These are phyloP conservation scores for Scolanthus callimorphus DNA, from an alignment of 92 coral and sea anemone genomes.

Conservation along the genomic window DNA sequence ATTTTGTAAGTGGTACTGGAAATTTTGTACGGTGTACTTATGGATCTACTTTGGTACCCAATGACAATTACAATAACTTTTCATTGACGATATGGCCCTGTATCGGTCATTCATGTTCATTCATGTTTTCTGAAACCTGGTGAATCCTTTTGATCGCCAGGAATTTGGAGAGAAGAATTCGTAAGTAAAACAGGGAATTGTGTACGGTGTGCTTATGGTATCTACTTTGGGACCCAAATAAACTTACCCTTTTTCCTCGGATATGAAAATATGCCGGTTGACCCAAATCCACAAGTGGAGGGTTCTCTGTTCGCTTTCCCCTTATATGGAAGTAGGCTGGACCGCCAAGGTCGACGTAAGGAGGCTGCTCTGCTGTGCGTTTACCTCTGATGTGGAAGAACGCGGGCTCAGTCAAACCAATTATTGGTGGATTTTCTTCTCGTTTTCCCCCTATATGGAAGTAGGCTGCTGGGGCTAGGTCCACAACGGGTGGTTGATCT, in stretches of 20 bases:
- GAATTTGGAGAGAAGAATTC: too few relatives aligned
- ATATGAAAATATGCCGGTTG: conserved; percentile 1
- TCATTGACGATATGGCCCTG: too few relatives aligned
- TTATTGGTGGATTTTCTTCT: conserved; percentile 8
- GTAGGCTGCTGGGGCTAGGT: conserved; percentile 16
- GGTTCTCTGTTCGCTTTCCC: conserved; percentile 7
- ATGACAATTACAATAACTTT: too few relatives aligned
- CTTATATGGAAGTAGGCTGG: conserved; percentile 34
- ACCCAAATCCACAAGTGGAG: background rate
- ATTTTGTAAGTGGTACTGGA: too few relatives aligned
- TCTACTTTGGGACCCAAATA: too few relatives aligned
- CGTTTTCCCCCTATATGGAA: conserved; percentile 35
- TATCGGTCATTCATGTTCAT: too few relatives aligned
- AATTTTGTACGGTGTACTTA: too few relatives aligned
- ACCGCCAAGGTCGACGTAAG: conserved; percentile 13
- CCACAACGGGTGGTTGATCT: conserved; percentile 13
- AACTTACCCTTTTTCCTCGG: conserved; percentile 15
- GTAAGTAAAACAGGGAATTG: too few relatives aligned
- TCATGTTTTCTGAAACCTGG: too few relatives aligned
- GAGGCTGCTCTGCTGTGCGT: conserved; percentile 31
- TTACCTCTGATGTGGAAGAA: conserved; percentile 36
- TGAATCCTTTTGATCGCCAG: too few relatives aligned
- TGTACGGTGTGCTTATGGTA: too few relatives aligned
- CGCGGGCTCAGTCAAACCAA: conserved; percentile 28
- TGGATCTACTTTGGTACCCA: too few relatives aligned